Percentiles rank a stretch among this genome's conserved stretches.
phyloP scores from a whole-genome alignment of 2,113 vertebrate genomes.

The Pterocles burchelli region DNA sequence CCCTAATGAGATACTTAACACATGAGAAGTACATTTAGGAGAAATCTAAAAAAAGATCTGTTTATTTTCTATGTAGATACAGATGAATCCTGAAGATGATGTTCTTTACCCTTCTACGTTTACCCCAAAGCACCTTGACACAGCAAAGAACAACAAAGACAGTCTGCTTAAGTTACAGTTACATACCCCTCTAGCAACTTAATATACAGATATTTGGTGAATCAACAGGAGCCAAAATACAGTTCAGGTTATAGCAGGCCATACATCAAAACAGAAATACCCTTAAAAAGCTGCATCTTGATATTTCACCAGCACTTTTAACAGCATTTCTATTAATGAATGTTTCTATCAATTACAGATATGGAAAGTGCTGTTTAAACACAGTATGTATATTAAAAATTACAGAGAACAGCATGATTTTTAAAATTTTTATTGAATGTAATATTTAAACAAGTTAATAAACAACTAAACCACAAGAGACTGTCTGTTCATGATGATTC shows the following conservation, averaged over 20 bases:
- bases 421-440: slow-evolving; percentile 32
- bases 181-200: neutral
- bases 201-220: slow-evolving; percentile 18
- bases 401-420: neutral
- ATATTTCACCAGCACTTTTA: neutral
- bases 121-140: neutral
- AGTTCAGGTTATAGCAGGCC: neutral
- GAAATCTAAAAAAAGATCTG: neutral
- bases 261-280: neutral
- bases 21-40: neutral
- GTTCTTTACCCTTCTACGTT: neutral
- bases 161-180: neutral
- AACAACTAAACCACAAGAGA: slow-evolving; percentile 1
- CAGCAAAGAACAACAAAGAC: neutral
- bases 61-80: slow-evolving; percentile 47
- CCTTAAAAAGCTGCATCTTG: neutral
- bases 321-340: neutral
- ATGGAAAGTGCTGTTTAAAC: neutral
- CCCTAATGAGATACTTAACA: neutral
- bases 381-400: slow-evolving; percentile 35
- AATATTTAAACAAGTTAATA: slow-evolving; percentile 49
- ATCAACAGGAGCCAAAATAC: neutral
- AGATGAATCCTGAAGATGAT: neutral
- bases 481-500: slow-evolving; percentile 2
- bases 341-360: neutral